Evolutionary conservation across 2,888 invertebrate genomes (phyloP).

Genomic region (Drosophila tripunctata): DNA sequence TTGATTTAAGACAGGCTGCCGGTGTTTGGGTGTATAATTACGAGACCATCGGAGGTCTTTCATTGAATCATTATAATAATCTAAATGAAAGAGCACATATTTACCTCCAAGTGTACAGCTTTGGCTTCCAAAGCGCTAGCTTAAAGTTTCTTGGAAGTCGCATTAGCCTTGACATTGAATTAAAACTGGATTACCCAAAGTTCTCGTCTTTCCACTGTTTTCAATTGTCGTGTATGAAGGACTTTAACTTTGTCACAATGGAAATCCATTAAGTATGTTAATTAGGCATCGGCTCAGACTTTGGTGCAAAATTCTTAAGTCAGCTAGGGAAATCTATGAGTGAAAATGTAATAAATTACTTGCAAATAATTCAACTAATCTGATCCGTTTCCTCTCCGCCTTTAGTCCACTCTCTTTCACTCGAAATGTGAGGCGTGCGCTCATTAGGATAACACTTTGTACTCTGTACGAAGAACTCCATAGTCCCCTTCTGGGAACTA

Average conservation of each 20-base stretch:
- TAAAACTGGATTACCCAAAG: conserved; percentile 4
- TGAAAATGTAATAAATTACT: conserved; percentile 78
- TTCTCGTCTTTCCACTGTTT: neutral
- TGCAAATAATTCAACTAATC: conserved; percentile 80
- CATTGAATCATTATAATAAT: no score
- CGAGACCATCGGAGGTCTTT: no score
- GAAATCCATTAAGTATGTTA: conserved; percentile 75
- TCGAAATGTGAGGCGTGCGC: conserved; percentile 71
- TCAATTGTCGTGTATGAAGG: neutral
- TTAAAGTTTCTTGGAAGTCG: neutral
- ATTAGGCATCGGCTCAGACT: conserved; percentile 61
- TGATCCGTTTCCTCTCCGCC: conserved; percentile 45
- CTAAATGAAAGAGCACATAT: neutral
- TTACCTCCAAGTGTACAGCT: neutral
- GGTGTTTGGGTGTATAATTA: neutral
- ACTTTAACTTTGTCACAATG: conserved; percentile 48
- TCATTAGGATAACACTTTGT: conserved; percentile 60
- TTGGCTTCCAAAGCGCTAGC: neutral
- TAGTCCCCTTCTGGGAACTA: neutral
- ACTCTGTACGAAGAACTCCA: neutral
- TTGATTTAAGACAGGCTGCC: neutral
- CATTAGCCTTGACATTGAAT: conserved; percentile 17
- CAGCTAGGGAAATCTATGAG: conserved; percentile 51
- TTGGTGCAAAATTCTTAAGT: conserved; percentile 34
- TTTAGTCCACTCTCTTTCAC: no score